phyloP scores from a whole-genome alignment of 2,797 vertebrate species.

The Microchirus variegatus region DNA sequence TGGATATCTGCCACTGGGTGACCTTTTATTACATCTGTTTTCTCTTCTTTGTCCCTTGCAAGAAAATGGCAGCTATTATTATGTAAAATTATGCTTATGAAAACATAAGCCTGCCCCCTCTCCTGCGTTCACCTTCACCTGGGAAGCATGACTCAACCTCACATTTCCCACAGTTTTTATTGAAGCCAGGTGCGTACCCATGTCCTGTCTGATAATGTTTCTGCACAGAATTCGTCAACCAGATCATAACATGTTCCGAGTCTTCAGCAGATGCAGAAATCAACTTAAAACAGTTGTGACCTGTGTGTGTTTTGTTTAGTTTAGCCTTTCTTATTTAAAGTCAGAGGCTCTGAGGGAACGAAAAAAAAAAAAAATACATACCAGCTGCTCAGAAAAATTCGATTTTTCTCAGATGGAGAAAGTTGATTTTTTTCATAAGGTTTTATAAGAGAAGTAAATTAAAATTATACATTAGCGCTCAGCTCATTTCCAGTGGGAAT shows the following conservation, averaged over 20 bases:
- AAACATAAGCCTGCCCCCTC: constrained; percentile 80
- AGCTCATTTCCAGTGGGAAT: constrained; percentile 5
- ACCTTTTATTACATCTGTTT: constrained; percentile 87
- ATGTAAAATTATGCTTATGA: constrained; percentile 89
- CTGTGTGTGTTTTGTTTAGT: constrained; percentile 9
- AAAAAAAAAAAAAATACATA: constrained; percentile 6
- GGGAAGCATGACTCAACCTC: constrained; percentile 80
- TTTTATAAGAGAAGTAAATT: neutral
- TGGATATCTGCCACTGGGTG: constrained; percentile 80
- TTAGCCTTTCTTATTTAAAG: constrained; percentile 22
- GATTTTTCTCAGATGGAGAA: neutral
- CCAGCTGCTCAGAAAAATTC: constrained; percentile 19
- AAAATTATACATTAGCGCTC: neutral
- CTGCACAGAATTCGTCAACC: constrained; percentile 56
- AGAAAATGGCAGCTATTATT: constrained; percentile 74
- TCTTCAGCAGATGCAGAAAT: constrained; percentile 36
- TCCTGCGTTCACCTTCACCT: constrained; percentile 83
- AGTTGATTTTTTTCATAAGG: neutral
- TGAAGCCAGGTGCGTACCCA: constrained; percentile 81
- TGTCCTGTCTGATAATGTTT: constrained; percentile 63
- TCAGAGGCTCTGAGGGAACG: constrained; percentile 19
- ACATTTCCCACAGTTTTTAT: constrained; percentile 77
- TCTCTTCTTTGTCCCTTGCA: constrained; percentile 76
- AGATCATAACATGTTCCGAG: constrained; percentile 62
- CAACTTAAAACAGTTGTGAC: constrained; percentile 35